Base-by-base conservation (phyloP, 2,113 vertebrate species). In the Oreotrochilus melanogaster region DNA sequence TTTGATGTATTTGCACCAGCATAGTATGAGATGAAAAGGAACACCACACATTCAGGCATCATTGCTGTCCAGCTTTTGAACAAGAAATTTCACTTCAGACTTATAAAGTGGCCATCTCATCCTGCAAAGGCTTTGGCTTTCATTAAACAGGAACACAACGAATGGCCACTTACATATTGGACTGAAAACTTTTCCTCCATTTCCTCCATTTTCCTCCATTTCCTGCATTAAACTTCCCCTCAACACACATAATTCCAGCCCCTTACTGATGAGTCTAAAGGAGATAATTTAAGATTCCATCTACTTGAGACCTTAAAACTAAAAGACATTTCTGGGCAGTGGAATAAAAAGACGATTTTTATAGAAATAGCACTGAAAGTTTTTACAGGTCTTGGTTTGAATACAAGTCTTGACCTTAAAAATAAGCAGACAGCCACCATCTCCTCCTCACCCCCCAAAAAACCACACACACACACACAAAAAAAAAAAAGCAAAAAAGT, bases 381-480 rank as follows among this genome's bases (percentile, higher is more conserved):
- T 65, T 78, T 71, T 84, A 45, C 3, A 39, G 5, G 10, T 58
- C 7, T 1, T 61, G 57, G 70, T 61, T 50, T 51, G 1, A 92
- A 31, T 74, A 10, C 5, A 25, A 61, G 15, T 28, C 33, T 69
- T 67, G 16, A 30, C 78, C 71, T 90, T 50, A 79, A 92, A 93
- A 78, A 33, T 7, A 66, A 89, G 12, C 6, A 42, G 11, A n/a
- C 19, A 73, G 50, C 5, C 19, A 62, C 14, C 0, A 0, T 13
- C 10, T 6, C 10, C 11, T 8, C 18, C 5, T 18, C 0, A 2
- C 4, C 31, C 16, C 33, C 6, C 27, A 1, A 7, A 6, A 28
- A 30, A 11, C 4, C 18, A 48, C 50, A 51, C 23, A 11, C 24
- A 51, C 50, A 24, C 24, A 51, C 50, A 6, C 48, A 50, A 23